These are phyloP conservation scores for Crossaster papposus DNA, from an alignment of 53 echinoderm and acorn worm genomes.

Conservation along the genomic window DNA sequence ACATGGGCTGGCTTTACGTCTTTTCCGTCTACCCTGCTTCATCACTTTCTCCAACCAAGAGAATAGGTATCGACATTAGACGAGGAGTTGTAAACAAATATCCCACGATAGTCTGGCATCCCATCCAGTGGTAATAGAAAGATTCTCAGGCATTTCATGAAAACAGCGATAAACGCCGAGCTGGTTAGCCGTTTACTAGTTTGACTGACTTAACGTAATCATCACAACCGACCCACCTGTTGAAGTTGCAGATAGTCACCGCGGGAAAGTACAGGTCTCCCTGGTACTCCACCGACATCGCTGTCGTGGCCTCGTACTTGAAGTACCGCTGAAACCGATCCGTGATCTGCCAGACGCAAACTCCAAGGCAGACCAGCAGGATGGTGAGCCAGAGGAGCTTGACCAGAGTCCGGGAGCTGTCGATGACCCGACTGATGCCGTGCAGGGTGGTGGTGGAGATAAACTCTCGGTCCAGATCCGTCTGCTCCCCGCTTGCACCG, in stretches of 20 bases:
- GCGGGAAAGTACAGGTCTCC: conserved; percentile 60
- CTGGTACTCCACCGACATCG: conserved; percentile 39
- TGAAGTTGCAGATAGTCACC: conserved; percentile 74
- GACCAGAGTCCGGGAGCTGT: neutral
- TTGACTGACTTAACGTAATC: no score
- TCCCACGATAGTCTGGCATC: no score
- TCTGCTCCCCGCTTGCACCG: neutral
- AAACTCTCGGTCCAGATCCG: conserved; percentile 55
- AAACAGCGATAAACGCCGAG: neutral
- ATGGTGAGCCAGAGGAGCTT: conserved; percentile 47
- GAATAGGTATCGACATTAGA: no score
- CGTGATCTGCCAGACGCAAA: conserved; percentile 63
- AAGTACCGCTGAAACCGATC: conserved; percentile 45
- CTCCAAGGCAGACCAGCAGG: conserved; percentile 23
- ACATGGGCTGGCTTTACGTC: no score
- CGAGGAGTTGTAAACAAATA: no score
- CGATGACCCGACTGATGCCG: conserved; percentile 40
- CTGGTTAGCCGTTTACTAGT: neutral
- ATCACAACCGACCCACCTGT: conserved; percentile 43
- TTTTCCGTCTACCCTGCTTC: no score
- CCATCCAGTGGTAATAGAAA: no score
- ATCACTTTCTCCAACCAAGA: no score
- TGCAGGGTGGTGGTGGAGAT: conserved; percentile 60
- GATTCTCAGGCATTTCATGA: neutral
- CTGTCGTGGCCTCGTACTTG: conserved; percentile 33